Evolutionary conservation across 2,113 vertebrate species (phyloP), one percentile per base, ranked within the genome.

Genomic region (Chamaetylas fuelleborni): DNA sequence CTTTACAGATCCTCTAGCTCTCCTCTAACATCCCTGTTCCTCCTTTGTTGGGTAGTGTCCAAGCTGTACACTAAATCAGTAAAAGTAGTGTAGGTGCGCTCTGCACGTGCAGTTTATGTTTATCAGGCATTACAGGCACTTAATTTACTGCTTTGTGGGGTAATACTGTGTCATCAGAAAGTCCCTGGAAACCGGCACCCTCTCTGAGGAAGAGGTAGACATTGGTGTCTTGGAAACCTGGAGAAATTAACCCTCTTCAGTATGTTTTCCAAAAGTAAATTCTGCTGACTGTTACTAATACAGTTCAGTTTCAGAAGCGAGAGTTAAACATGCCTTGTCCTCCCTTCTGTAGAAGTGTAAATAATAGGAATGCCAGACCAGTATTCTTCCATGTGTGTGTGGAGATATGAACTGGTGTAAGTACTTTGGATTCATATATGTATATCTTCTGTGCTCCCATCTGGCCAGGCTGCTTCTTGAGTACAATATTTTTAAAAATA

Each of bases 101-200:
- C 50, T 60, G 26, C 2, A 2, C 36, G n/a, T 64, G 36, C 34
- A 15, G 60, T 66, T 86, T 14, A 8, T 0, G 0, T 74, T 92
- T 29, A 25, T 83, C 34, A 34, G 65, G 25, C 20, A 16, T 85
- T 64, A 13, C 29, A 64, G 69, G 9, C 45, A 12, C 43, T 82
- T 66, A 40, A 56, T 43, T 42, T 36, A 9, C 23, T 50, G 34
- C 62, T 83, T 58, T 83, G 22, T 60, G 43, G 56, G 33, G 67
- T 86, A 36, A 22, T 72, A 12, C 10, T 38, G 14, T n/a, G 56
- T 53, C 34, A 61, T 61, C 14, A 51, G 16, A 47, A 81, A 92
- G 9, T 9, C 5, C 28, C 25, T 65, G 79, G 29, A 65, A 85
- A 38, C 29, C 48, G n/a, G 31, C 40, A 36, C n/a, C 45, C 28